These are phyloP conservation scores for Aproaerema taeniolella DNA, from an alignment of 2,888 invertebrate genomes.

Conservation along the genomic window DNA sequence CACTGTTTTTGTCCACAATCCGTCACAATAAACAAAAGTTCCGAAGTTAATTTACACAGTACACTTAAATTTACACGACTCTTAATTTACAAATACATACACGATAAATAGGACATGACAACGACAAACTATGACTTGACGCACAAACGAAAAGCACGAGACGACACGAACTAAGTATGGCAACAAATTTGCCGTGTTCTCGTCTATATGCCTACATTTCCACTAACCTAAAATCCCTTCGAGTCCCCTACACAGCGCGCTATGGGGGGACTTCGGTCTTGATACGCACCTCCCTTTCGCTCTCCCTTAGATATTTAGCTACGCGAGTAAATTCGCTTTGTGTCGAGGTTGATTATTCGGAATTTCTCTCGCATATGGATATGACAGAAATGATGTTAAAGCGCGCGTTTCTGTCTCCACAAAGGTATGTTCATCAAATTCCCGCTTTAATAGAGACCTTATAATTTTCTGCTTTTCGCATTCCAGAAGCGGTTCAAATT, in stretches of 20 bases:
- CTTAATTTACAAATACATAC: too few relatives aligned
- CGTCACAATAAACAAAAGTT: slow-evolving; percentile 9
- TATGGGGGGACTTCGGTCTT: slow-evolving; percentile 67
- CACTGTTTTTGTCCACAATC: slow-evolving; percentile 8
- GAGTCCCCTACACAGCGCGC: slow-evolving; percentile 64
- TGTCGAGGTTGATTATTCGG: slow-evolving; percentile 69
- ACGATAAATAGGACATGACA: slow-evolving; percentile 45
- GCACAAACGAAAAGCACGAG: slow-evolving; percentile 75
- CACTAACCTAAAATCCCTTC: slow-evolving; percentile 76
- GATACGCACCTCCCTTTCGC: slow-evolving; percentile 70
- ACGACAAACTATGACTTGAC: slow-evolving; percentile 72
- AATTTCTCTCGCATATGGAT: slow-evolving; percentile 47
- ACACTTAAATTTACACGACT: slow-evolving; percentile 29
- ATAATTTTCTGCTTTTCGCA: neutral
- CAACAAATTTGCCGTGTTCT: slow-evolving; percentile 77
- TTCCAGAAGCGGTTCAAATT: neutral
- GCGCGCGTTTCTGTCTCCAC: slow-evolving; percentile 14
- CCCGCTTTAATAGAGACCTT: neutral
- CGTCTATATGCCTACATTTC: slow-evolving; percentile 78
- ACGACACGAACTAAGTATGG: slow-evolving; percentile 76
- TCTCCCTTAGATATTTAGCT: slow-evolving; percentile 65
- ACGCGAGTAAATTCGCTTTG: slow-evolving; percentile 68
- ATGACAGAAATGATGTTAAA: slow-evolving; percentile 28
- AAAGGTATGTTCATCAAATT: neutral
- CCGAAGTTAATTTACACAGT: slow-evolving; percentile 10